phyloP scores from a whole-genome alignment of 2,888 invertebrate species.

The Dicycla oo region DNA sequence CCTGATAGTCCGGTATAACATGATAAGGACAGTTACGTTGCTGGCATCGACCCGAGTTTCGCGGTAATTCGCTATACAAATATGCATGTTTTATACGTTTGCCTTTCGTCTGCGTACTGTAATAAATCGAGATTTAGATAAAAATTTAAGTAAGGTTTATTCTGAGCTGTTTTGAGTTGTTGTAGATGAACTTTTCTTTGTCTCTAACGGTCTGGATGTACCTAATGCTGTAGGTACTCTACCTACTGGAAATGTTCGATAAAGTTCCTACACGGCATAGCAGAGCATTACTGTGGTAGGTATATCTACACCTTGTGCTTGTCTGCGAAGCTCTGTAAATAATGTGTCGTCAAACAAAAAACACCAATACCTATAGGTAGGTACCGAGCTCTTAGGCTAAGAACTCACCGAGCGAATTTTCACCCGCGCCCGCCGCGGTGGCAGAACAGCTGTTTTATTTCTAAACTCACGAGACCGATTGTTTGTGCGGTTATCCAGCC shows the following conservation, averaged over 20 bases:
- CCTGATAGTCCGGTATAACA: slow-evolving; percentile 14
- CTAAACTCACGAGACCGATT: too few species aligned
- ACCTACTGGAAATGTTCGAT: not conserved
- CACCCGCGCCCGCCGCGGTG: too few species aligned
- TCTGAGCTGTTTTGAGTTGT: not conserved
- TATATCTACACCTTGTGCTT: not conserved
- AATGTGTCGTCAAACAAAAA: not conserved
- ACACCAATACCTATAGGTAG: not conserved
- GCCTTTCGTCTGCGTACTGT: slow-evolving; percentile 5
- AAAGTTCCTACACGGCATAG: too few species aligned
- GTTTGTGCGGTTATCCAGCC: too few species aligned
- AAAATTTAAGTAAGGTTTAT: not conserved
- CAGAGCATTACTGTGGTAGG: not conserved
- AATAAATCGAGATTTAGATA: slow-evolving; percentile 9
- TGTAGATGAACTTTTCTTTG: not conserved
- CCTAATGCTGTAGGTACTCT: not conserved
- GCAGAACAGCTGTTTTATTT: too few species aligned
- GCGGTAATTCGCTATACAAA: slow-evolving; percentile 49
- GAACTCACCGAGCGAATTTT: too few species aligned
- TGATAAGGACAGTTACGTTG: slow-evolving; percentile 43
- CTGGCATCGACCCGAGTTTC: slow-evolving; percentile 52
- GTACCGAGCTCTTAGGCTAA: not conserved
- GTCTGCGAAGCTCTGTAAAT: not conserved
- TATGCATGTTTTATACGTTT: slow-evolving; percentile 18
- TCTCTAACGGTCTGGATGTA: not conserved